Evolutionary conservation across 1,140 invertebrate species (phyloP).

Genomic region (Heliconius hermathena): DNA sequence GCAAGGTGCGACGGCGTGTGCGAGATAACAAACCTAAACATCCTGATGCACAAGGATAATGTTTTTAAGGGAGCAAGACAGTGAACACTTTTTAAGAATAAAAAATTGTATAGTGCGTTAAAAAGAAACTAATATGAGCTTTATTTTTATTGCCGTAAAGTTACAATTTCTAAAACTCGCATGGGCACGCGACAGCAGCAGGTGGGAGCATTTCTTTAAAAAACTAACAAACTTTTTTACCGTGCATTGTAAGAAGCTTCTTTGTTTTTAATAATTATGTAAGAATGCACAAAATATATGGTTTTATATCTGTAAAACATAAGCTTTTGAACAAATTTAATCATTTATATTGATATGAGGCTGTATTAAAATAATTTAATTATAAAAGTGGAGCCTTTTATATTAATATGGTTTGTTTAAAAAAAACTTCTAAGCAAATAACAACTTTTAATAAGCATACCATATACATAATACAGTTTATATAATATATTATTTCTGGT

Average conservation of each 20-base stretch:
- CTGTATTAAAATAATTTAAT: neutral
- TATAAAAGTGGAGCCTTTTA: neutral
- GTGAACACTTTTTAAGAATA: conserved; percentile 60
- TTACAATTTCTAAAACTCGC: conserved; percentile 28
- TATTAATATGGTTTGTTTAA: neutral
- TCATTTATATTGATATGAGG: neutral
- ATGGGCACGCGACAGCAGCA: conserved; percentile 77
- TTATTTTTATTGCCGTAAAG: conserved; percentile 38
- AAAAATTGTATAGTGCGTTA: conserved; percentile 56
- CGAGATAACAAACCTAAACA: conserved; percentile 77
- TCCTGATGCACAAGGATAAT: conserved; percentile 69
- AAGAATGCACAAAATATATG: neutral
- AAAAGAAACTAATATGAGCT: conserved; percentile 28
- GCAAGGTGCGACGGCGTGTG: conserved; percentile 76
- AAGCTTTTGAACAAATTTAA: neutral
- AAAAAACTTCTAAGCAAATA: neutral
- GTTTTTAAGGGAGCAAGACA: conserved; percentile 61
- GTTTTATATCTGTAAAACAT: conserved; percentile 4
- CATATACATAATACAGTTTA: neutral
- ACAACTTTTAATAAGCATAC: neutral
- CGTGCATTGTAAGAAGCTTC: conserved; percentile 64
- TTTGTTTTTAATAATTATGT: conserved; percentile 50
- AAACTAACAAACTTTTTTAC: conserved; percentile 74
- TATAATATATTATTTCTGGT: neutral
- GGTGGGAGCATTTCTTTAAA: conserved; percentile 76